Evolutionary conservation across 2,888 invertebrate species (phyloP), one percentile per base, ranked within the genome.

Genomic region (Pristionchus arcanus): DNA sequence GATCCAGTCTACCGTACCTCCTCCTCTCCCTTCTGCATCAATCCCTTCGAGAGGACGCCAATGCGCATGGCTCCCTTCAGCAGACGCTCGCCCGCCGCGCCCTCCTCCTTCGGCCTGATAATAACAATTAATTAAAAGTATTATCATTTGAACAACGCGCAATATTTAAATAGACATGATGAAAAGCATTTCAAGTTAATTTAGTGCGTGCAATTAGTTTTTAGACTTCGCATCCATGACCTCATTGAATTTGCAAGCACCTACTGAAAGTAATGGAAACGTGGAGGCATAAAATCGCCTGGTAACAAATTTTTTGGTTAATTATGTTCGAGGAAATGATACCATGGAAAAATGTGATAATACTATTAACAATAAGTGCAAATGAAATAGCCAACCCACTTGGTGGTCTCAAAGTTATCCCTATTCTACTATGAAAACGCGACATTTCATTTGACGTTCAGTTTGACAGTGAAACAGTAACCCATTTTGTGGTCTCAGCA

Each of bases 11-110:
- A 49, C 42, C 42, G 28, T 25, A 88, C 77, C n/a, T 91, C 83
- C 25, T 89, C 88, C 96, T 99, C 98, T 13, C 98, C 98, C 92
- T 97, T 97, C 42, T 99, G 96, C 94, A 99, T 96, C 91, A 99
- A 96, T 71, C 98, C 97, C 95, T 98, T 98, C 86, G 97, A 97
- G 89, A 98, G 96, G 95, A 97, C 97, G 89, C 98, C 98, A 83
- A 98, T 98, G 91, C 98, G 97, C 98, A 98, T 98, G 53, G 98
- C 98, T 90, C 98, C 98, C 95, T 98, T 98, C 83, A 99, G 96
- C 92, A 97, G 97, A 91, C 89, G 21, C 53, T 68, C 84, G 34
- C 81, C 81, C 3, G 42, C 42, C 42, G 9, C 49, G 28, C 81
- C 83, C 55, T 68, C 86, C 34, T 19, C 49, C 66, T 83, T 89